Evolutionary conservation across 2,797 vertebrate genomes (phyloP), one percentile per base, ranked within the genome.

Genomic region (Bryconaethiops microstoma): DNA sequence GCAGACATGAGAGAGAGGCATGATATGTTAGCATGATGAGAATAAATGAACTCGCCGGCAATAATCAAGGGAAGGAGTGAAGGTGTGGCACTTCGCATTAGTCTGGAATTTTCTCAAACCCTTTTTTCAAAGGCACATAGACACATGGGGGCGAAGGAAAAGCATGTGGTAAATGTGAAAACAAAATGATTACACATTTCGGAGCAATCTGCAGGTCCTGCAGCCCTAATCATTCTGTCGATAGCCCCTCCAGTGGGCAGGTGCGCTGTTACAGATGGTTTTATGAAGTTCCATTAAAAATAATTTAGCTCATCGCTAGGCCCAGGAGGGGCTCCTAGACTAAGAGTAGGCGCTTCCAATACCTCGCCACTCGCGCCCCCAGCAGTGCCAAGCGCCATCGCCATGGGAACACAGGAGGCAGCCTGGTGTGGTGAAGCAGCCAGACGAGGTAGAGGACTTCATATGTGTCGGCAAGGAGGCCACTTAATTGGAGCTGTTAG

Each of bases 261-360:
- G 92, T 93, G 94, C 87, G 83, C 91, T 81, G 91, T 91, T 94
- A 94, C 92, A 94, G 93, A 94, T 93, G 94, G 91, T 94, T 94
- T 94, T 93, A 95, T 94, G 92, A 94, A 94, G 93, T 94, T 92
- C 94, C 92, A 94, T 94, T 94, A 94, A 93, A 93, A 94, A 94
- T 95, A 92, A 95, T 94, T 94, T 91, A 74, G 89, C 92, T 92
- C 91, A 91, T 94, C 88, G 86, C 87, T 90, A 87, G 87, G 88
- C 92, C 90, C 93, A 93, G 92, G 92, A 93, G 93, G 92, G 93
- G 92, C 91, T 92, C 90, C 84, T 81, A 84, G 68, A 86, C 70
- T 79, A 50, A 90, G 89, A 92, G 74, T 88, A 86, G 88, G 89
- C 79, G 79, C 91, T 88, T 80, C 79, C 64, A 86, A 60, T 72